phyloP scores from a whole-genome alignment of 2,888 invertebrate species.

The Aspidiotus rigidus region DNA sequence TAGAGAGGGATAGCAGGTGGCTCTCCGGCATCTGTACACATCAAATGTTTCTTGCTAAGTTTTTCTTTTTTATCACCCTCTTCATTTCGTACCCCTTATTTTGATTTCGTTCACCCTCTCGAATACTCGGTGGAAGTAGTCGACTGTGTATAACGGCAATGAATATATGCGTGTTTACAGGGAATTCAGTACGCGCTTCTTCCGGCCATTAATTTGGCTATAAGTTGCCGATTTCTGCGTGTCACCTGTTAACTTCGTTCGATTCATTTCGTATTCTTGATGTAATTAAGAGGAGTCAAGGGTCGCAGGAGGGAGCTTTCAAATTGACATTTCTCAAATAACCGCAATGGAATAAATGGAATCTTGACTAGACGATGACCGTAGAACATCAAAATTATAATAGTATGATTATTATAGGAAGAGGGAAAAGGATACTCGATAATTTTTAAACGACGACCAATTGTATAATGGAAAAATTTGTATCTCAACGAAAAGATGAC shows the following conservation, averaged over 20 bases:
- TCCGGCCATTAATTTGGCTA: constrained; percentile 9
- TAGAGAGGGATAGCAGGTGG: constrained; percentile 27
- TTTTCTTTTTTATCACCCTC: constrained; percentile 11
- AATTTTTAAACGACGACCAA: no score
- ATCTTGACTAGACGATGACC: no score
- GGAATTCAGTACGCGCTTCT: background rate
- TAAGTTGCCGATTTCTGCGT: constrained; percentile 13
- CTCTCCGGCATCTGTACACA: constrained; percentile 26
- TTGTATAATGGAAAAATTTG: no score
- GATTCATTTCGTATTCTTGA: constrained; percentile 11
- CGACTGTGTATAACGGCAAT: no score
- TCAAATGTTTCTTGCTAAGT: background rate
- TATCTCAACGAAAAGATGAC: no score
- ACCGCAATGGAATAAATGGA: no score
- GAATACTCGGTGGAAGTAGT: constrained; percentile 1
- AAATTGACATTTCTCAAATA: no score
- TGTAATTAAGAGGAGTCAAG: no score
- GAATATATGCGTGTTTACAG: background rate
- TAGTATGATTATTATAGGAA: no score
- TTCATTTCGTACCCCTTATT: constrained; percentile 27
- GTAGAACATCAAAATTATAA: no score
- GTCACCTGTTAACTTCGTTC: constrained; percentile 26
- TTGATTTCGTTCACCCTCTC: constrained; percentile 21
- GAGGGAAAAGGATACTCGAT: no score
- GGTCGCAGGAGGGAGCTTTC: no score